Evolutionary conservation across 92 coral and sea anemone species (phyloP), one percentile per base, ranked within the genome.

Genomic region (Paragorgia papillata): DNA sequence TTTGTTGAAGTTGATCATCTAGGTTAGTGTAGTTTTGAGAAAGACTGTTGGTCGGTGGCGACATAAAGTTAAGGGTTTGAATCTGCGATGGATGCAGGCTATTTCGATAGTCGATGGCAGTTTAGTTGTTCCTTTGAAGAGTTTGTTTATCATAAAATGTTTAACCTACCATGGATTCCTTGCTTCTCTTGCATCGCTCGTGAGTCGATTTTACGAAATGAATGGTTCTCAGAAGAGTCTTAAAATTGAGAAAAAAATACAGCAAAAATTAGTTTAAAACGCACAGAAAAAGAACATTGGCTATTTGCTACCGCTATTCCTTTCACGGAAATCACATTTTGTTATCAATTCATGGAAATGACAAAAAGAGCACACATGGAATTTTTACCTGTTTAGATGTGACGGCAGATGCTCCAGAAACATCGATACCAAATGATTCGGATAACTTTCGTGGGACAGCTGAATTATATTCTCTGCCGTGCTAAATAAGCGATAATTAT

Each of bases 181-280:
- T 91, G 70, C 98, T 94, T 25, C 98, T 87, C 70, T 89, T 83
- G 80, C 98, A 94, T 21, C 97, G 94, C 71, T 94, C 98, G 73
- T 94, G 98, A 12, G 98, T 94, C 5, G 98, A 84, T 76, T 94
- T 94, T 62, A 94, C 89, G 59, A 90, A 91, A 84, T 94, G 98
- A n/a, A 94, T 83, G 9, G 98, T 92, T 50, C 98, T 79, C 21
- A 94, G 73, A 30, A 94, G 77, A 30, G 97, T 91, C 98, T 94
- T 7, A 6, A 7, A 15, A 15, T 46, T n/a, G n/a, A n/a, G n/a
- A 46, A 46, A 46, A 15, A 6, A 46, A 46, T 37, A 7, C 53
- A n/a, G n/a, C 9, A 46, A 46, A 46, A 7, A 15, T 6, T 6
- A 7, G 2, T 46, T 7, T 6, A 46, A 46, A 7, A 7, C 12